Evolutionary conservation across 2,797 vertebrate genomes (phyloP).

Genomic region (Amazonetta brasiliensis): DNA sequence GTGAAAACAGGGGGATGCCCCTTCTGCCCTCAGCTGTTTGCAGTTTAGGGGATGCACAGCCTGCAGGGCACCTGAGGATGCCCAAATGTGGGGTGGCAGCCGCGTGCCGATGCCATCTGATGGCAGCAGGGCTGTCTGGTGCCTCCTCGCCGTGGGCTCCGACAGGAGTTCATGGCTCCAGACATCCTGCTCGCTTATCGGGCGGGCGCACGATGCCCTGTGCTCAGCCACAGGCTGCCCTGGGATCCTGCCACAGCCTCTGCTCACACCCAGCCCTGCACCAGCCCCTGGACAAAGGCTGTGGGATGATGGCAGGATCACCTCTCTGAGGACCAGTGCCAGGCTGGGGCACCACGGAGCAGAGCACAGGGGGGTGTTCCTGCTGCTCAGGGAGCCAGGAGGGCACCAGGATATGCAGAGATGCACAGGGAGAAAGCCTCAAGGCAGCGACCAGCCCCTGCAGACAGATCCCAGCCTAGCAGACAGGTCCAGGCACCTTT

Average conservation of each 20-base stretch:
- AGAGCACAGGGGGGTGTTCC: fast-evolving
- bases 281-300: not conserved
- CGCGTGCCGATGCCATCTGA: fast-evolving
- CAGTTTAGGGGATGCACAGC: not conserved
- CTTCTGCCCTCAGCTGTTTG: not conserved
- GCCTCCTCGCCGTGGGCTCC: fast-evolving
- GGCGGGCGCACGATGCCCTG: not conserved
- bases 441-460: not conserved
- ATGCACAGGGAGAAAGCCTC: not conserved
- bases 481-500: not conserved
- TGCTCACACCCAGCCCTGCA: fast-evolving
- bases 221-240: not conserved
- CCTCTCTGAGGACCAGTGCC: not conserved
- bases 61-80: not conserved
- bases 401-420: not conserved
- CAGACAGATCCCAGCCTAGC: not conserved
- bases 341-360: not conserved
- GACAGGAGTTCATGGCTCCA: fast-evolving
- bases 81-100: fast-evolving
- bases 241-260: not conserved
- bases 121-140: fast-evolving
- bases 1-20: not conserved
- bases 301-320: not conserved
- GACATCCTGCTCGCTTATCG: not conserved
- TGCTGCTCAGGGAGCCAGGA: not conserved